A percentile compares a stretch with the other conserved stretches of the same genome.
Evolutionary conservation across 2,888 invertebrate genomes (phyloP).

Genomic region (Hypercompe scribonia): DNA sequence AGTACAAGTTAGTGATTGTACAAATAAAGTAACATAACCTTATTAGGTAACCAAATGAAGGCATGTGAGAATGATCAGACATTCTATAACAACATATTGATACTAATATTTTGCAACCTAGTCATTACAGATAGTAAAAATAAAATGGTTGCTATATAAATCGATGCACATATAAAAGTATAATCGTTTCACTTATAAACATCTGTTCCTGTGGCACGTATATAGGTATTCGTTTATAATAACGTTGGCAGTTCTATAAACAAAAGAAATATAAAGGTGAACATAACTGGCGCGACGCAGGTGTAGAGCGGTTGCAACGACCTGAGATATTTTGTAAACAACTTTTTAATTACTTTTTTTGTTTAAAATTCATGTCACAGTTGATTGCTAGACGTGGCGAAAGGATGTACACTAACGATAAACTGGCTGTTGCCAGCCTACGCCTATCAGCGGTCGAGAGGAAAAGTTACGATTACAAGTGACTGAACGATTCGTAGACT

Average conservation of each 20-base stretch:
- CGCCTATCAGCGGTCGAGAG: not conserved
- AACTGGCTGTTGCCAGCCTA: not conserved
- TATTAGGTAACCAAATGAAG: not conserved
- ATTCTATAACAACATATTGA: not conserved
- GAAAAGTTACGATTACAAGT: not conserved
- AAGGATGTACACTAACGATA: constrained; percentile 1
- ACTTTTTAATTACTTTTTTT: constrained; percentile 32
- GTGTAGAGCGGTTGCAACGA: constrained; percentile 41
- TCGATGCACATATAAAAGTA: constrained; percentile 24
- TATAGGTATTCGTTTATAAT: constrained; percentile 44
- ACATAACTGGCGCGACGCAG: constrained; percentile 36
- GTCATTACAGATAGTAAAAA: not conserved
- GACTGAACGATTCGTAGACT: not conserved
- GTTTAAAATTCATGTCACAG: constrained; percentile 17
- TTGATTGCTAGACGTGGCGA: constrained; percentile 11
- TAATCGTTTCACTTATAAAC: constrained; percentile 50
- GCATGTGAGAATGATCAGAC: not conserved
- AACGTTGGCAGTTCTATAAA: constrained; percentile 38
- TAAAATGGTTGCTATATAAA: not conserved
- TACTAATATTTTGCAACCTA: not conserved
- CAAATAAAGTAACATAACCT: not conserved
- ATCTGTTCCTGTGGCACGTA: constrained; percentile 51
- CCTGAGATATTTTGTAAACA: constrained; percentile 41
- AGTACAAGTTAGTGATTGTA: not conserved
- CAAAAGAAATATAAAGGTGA: constrained; percentile 30